phyloP scores from a whole-genome alignment of 1,140 invertebrate genomes.

The Drosophila melanica region DNA sequence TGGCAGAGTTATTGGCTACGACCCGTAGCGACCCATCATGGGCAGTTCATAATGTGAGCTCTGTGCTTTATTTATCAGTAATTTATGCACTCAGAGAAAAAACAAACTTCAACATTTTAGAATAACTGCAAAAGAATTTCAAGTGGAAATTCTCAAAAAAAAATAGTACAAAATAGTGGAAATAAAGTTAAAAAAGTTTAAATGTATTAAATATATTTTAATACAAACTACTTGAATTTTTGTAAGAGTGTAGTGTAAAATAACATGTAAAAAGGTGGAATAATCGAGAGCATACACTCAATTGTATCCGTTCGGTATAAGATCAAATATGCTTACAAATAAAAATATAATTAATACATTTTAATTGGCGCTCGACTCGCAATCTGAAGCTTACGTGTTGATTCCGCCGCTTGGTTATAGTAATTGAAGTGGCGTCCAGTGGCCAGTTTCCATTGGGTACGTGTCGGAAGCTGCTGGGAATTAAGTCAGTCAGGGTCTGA shows the following conservation, averaged over 20 bases:
- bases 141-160: too few species aligned
- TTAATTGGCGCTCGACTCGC: slow-evolving; percentile 34
- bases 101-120: too few species aligned
- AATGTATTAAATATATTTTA: too few species aligned
- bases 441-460: slow-evolving; percentile 16
- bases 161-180: too few species aligned
- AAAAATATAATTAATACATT: slow-evolving; percentile 12
- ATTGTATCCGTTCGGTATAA: background rate
- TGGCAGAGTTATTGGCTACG: slow-evolving; percentile 30
- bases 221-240: too few species aligned
- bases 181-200: too few species aligned
- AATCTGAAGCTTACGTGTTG: slow-evolving; percentile 19
- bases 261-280: background rate
- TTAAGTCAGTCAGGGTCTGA: slow-evolving; percentile 3
- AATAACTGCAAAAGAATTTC: too few species aligned
- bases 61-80: slow-evolving; percentile 41
- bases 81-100: slow-evolving; percentile 16
- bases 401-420: slow-evolving; percentile 16
- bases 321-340: slow-evolving; percentile 5
- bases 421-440: slow-evolving; percentile 19
- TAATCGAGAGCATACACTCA: background rate
- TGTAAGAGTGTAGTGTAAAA: too few species aligned
- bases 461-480: slow-evolving; percentile 43
- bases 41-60: slow-evolving; percentile 27
- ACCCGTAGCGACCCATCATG: background rate